Base-by-base conservation (phyloP, 2,888 invertebrate species). In the Marasmarcha lunaedactyla region DNA sequence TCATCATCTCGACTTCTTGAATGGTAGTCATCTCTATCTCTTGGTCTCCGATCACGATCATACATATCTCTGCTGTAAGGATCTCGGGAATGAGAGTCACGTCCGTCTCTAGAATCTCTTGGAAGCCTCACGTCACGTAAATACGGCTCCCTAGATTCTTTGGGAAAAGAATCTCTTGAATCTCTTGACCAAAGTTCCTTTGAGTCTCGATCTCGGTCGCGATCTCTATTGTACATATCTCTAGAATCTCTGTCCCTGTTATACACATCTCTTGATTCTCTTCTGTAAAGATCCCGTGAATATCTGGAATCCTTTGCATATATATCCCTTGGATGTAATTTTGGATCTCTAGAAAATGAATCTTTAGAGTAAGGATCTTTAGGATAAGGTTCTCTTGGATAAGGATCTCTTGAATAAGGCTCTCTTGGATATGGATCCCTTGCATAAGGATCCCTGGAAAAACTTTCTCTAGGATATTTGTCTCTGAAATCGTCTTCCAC, bases 401-500 rank as follows among this genome's bases (percentile, higher is more conserved):
- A 25, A n/a, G 30, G 10, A 30, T 30, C 30, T 11, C 30, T 4
- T 3, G 11, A 3, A 30, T 30, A 11, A 11, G 30, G 9, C 4
- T 30, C 30, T 30, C 30, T 30, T 3, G 4, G 6, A 30, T 30
- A 30, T 3, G 20, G 20, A 20, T 20, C 20, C 7, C 7, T 20
- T 20, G 20, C 3, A 20, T 20, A 20, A 20, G 20, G 48, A 30
- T 56, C 50, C 37, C 57, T 48, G 26, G 20, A 20, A 7, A 20
- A 56, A 50, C 43, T 55, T 44, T 40, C 50, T 45, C 52, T 34
- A 49, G 13, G 12, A 13, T 34, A 14, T 9, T 11, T 33, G 4
- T 13, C 34, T 42, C 58, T 58, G 1, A 60, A 59, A 5, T 61
- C 62, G 39, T 43, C 51, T 38, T 56, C 52, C 14, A 58, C 56